Percentiles rank a stretch among this genome's conserved stretches.
Conservation (phyloP, 2,797 vertebrate species). For the Lutjanus campechanus region DNA sequence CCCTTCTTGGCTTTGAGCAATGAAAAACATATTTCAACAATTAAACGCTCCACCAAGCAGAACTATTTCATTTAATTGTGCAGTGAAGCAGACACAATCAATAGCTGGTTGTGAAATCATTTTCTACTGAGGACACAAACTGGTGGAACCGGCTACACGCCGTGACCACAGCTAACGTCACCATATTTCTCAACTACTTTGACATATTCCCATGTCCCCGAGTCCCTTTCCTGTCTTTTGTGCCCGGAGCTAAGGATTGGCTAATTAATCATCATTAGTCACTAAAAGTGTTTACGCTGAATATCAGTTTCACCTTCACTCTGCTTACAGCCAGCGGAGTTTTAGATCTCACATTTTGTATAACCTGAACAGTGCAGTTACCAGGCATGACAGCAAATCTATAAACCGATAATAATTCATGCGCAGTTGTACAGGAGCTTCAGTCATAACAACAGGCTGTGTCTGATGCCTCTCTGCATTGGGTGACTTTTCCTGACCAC, state of each 20-base stretch:
- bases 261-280: constrained; percentile 51
- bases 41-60: neutral
- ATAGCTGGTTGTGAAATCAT: constrained; percentile 18
- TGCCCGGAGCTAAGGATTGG: constrained; percentile 29
- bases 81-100: neutral
- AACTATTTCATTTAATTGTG: neutral
- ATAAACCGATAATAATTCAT: neutral
- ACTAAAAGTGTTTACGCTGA: constrained; percentile 12
- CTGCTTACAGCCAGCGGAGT: neutral
- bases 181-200: constrained; percentile 43
- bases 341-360: neutral
- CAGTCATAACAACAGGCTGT: neutral
- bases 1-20: neutral
- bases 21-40: neutral
- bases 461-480: constrained; percentile 39
- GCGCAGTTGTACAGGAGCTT: neutral
- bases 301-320: constrained; percentile 9
- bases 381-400: neutral
- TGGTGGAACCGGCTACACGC: constrained; percentile 50
- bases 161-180: constrained; percentile 52
- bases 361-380: neutral
- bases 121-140: constrained; percentile 28
- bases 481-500: constrained; percentile 29
- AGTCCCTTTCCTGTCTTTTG: neutral
- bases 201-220: constrained; percentile 12